Conservation (phyloP, 2,888 invertebrate genomes). For the Trachelus iudaicus region DNA sequence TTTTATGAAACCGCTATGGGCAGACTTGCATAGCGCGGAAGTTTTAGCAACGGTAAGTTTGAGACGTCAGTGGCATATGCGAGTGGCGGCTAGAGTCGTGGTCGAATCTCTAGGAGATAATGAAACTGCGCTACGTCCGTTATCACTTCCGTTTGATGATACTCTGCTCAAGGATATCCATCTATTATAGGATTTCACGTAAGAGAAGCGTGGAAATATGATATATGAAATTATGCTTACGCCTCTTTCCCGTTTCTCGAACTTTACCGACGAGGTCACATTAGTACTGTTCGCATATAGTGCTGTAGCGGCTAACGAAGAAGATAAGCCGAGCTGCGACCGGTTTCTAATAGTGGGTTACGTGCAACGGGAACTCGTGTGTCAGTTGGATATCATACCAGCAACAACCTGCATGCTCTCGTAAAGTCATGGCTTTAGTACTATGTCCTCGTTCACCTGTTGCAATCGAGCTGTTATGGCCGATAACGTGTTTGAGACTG, state of each 20-base stretch:
- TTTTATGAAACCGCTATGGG: background rate
- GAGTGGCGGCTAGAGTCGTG: background rate
- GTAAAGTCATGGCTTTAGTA: background rate
- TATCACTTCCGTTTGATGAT: background rate
- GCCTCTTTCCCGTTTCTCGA: background rate
- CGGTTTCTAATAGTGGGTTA: background rate
- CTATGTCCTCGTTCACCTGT: background rate
- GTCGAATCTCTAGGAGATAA: background rate
- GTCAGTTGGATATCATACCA: background rate
- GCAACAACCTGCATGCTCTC: background rate
- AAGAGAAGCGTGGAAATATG: background rate
- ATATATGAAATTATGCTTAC: background rate
- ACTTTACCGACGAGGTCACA: background rate
- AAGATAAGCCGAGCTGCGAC: background rate
- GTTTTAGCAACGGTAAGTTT: background rate
- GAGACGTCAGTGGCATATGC: background rate
- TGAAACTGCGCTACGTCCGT: background rate
- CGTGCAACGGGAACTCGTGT: background rate
- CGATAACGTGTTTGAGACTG: background rate
- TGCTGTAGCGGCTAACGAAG: background rate
- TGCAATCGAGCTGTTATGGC: background rate
- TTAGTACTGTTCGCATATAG: background rate
- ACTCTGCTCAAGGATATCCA: background rate
- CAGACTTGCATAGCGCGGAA: background rate
- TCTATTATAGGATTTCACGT: background rate